Conservation (phyloP, 2,797 vertebrate genomes). For the Hydrocynus forskahlii region DNA sequence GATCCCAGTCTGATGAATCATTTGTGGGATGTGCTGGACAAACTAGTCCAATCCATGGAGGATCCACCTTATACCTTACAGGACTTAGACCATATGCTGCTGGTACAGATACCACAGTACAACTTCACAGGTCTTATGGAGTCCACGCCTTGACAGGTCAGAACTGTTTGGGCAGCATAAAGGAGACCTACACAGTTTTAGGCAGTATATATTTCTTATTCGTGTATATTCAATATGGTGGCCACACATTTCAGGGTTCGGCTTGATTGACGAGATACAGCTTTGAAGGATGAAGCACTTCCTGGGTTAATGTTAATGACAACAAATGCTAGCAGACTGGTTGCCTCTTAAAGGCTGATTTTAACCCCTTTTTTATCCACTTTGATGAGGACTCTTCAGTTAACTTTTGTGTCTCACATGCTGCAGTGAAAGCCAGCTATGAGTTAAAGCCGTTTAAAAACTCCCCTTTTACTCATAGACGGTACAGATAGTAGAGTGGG, state of each 20-base stretch:
- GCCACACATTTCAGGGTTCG: neutral
- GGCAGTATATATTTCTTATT: no score
- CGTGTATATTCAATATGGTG: no score
- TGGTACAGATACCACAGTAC: no score
- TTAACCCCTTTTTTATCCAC: neutral
- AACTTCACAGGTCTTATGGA: no score
- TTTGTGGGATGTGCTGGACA: no score
- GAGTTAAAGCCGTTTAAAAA: constrained; percentile 49
- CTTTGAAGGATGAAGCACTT: neutral
- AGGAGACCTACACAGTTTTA: no score
- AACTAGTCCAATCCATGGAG: no score
- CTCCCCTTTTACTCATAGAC: constrained; percentile 58
- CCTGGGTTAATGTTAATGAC: neutral
- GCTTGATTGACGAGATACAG: neutral
- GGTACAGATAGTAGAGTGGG: constrained; percentile 8
- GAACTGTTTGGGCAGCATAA: no score
- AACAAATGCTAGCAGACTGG: neutral
- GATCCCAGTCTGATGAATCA: no score
- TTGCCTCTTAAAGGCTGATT: neutral
- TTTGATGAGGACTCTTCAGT: neutral
- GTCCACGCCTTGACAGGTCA: no score
- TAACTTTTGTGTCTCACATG: neutral
- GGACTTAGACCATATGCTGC: no score
- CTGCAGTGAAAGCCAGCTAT: constrained; percentile 34
- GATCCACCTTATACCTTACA: no score